A percentile compares a stretch with the other conserved stretches of the same genome.
Conservation (phyloP, 2,888 invertebrate species). For the Boloria euphrosyne region DNA sequence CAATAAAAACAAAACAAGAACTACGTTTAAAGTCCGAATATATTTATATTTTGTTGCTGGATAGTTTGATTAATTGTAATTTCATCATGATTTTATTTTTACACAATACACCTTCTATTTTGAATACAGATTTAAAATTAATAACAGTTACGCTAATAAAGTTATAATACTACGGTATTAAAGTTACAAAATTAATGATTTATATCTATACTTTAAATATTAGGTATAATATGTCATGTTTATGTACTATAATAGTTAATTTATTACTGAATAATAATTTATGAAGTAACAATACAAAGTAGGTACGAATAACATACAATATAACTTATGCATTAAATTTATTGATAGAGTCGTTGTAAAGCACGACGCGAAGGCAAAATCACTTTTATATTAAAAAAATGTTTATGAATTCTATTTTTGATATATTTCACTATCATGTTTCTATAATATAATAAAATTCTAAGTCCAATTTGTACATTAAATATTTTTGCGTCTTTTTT, state of each 20-base stretch:
- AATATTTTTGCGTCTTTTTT: no score
- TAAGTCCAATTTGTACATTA: no score
- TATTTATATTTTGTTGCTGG: not conserved
- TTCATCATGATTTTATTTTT: not conserved
- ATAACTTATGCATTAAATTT: no score
- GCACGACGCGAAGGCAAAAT: no score
- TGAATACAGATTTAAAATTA: not conserved
- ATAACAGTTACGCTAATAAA: not conserved
- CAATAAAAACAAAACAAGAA: slow-evolving; percentile 5
- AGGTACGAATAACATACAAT: no score
- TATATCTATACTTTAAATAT: slow-evolving; percentile 1
- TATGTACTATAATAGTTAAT: not conserved
- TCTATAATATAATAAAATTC: no score
- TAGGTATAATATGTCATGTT: not conserved
- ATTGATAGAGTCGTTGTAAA: no score
- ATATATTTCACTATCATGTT: no score
- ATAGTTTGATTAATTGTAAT: not conserved
- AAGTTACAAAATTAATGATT: not conserved
- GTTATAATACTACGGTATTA: not conserved
- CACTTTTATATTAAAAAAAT: no score
- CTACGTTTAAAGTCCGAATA: not conserved
- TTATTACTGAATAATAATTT: no score
- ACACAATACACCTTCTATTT: not conserved
- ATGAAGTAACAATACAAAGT: no score
- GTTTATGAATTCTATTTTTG: no score